Evolutionary conservation across 2,797 vertebrate species (phyloP).

Genomic region (Pseudochirops corinnae): DNA sequence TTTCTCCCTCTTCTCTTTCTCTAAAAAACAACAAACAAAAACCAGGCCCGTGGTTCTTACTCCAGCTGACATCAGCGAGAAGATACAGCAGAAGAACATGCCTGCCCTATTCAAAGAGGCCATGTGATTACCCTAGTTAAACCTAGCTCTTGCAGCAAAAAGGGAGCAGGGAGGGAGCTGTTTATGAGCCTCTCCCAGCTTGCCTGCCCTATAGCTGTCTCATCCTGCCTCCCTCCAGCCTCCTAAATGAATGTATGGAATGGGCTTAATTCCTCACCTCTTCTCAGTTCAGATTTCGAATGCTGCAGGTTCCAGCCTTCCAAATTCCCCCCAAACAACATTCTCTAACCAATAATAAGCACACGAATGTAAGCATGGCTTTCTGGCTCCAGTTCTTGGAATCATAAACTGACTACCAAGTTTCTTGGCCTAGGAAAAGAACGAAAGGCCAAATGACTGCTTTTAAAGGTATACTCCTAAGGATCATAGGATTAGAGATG

Average conservation of each 20-base stretch:
- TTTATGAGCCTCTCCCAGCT: conserved; percentile 58
- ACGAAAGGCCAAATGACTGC: conserved; percentile 61
- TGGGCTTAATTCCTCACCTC: conserved; percentile 70
- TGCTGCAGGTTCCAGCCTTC: conserved; percentile 78
- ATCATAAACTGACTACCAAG: conserved; percentile 80
- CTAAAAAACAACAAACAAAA: conserved; percentile 59
- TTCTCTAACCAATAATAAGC: conserved; percentile 68
- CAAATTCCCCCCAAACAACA: conserved; percentile 77
- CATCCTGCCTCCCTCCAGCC: conserved; percentile 59
- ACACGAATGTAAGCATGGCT: conserved; percentile 75
- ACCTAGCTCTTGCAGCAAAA: conserved; percentile 65
- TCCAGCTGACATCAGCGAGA: conserved; percentile 74
- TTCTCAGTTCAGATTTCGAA: conserved; percentile 72
- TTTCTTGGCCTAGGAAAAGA: conserved; percentile 66
- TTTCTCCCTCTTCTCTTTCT: conserved; percentile 64
- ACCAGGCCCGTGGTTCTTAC: conserved; percentile 67
- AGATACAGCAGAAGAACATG: conserved; percentile 67
- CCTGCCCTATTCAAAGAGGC: conserved; percentile 73
- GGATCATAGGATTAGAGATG: not conserved
- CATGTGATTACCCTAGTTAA: conserved; percentile 62
- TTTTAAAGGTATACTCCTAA: conserved; percentile 67
- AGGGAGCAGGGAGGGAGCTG: conserved; percentile 63
- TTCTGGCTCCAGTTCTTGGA: conserved; percentile 79
- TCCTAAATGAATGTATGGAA: conserved; percentile 62
- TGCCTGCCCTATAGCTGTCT: conserved; percentile 54